phyloP scores from a whole-genome alignment of 2,888 invertebrate species.

The Tenthredo distinguenda region DNA sequence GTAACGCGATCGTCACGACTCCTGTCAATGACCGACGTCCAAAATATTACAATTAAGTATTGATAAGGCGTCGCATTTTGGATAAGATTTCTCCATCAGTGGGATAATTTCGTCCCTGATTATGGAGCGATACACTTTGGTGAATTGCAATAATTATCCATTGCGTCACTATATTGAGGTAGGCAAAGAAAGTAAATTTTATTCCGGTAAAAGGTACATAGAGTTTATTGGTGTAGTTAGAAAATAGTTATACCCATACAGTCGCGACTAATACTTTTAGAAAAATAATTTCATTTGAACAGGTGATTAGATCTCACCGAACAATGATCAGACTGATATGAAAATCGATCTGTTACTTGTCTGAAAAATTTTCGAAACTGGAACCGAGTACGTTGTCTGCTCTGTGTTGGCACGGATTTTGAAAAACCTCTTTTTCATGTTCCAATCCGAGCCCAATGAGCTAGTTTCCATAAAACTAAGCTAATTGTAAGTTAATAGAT shows the following conservation, averaged over 20 bases:
- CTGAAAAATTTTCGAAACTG: neutral
- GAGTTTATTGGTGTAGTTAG: neutral
- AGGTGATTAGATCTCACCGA: neutral
- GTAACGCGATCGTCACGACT: neutral
- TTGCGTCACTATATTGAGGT: neutral
- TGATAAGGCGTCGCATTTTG: constrained; percentile 5
- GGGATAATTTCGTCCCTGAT: neutral
- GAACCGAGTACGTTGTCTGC: neutral
- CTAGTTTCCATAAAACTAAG: neutral
- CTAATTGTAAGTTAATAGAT: neutral
- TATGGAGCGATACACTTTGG: neutral
- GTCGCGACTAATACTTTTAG: too few species aligned
- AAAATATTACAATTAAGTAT: constrained; percentile 9
- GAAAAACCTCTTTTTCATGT: neutral
- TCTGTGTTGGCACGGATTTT: neutral
- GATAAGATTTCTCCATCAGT: neutral
- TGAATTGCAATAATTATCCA: neutral
- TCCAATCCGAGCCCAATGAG: neutral
- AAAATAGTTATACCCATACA: neutral
- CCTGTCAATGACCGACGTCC: constrained; percentile 40
- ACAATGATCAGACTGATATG: neutral
- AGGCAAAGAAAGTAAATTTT: neutral
- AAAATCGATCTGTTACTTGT: neutral
- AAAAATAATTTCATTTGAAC: neutral
- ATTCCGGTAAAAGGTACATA: neutral